Evolutionary conservation across 2,797 vertebrate genomes (phyloP), one percentile per base, ranked within the genome.

Genomic region (Hozukius guyotensis): DNA sequence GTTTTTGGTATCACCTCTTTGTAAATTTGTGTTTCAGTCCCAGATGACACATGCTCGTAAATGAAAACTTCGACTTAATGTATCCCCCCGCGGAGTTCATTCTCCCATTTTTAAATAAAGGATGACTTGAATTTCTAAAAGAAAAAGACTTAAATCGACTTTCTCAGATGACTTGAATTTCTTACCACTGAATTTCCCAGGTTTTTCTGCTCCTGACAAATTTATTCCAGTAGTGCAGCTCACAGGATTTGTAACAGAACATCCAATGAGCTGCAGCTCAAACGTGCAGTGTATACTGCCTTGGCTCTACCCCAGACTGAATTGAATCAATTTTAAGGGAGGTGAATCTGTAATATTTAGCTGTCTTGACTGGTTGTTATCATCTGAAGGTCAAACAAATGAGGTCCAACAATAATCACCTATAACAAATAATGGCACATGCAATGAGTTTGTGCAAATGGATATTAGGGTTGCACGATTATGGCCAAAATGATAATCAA

Each of bases 201-300:
- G 29, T 62, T 56, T 66, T n/a, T 63, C 29, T 69, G 24, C 63
- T 56, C 12, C 49, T 63, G 16, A 63, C 70, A 81, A 69, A 74
- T 83, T 24, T 77, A 77, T 84, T 85, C 66, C 38, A 64, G 62
- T 31, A 22, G 56, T 59, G 57, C 20, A 72, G 78, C 74, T 87
- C 61, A 61, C 49, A 77, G 56, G 72, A 82, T 87, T 85, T 83
- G 72, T 80, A 69, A 72, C 74, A 63, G 78, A 85, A 75, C 74
- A 78, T 60, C 70, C 68, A 73, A 62, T 56, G 52, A 76, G 85
- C 52, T 78, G 36, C 53, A 78, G 65, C 72, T 85, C 20, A 55
- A 55, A 85, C 29, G 42, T 84, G 73, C 77, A 64, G 67, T 2
- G 57, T 71, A 42, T 78, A 34, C 24, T 32, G 49, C 64, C n/a